Evolutionary conservation across 1,140 invertebrate genomes (phyloP), one percentile per base, ranked within the genome.

Genomic region (Paraescarpia echinospica): DNA sequence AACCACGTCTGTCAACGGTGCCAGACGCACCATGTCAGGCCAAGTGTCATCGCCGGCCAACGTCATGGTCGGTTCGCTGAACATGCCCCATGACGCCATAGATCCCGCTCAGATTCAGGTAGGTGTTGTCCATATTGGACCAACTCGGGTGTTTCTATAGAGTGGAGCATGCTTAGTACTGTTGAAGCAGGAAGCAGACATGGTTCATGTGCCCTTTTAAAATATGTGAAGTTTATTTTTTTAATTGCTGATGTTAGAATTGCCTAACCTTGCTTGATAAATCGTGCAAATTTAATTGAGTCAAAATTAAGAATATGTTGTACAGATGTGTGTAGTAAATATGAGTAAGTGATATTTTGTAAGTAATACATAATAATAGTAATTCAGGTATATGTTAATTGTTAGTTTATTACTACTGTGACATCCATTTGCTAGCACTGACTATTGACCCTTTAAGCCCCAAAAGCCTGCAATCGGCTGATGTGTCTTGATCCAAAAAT

Each of bases 51-150:
- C 31, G n/a, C n/a, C 41, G 0, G 95, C 94, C 93, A 96, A 95
- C 93, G 95, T 95, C 91, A 92, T 96, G 35, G 94, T 96, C 31
- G 96, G 96, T 5, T 96, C 96, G 22, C 95, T 96, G 91, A 94
- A 95, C 34, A 93, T 96, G 27, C 96, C 96, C 6, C 94, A 96
- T 88, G 95, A 96, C 93, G 92, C 95, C 35, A 93, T 95, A 35
- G 95, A 96, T 93, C 94, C 96, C 33, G 94, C 94, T 90, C 94
- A 95, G 92, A 94, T 96, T 90, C 96, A 96, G 94, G 95, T 96
- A 93, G 93, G 33, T 51, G 33, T 48, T 33, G 18, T 92, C 9
- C 27, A 27, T 12, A 18, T 27, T 77, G 59, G 8, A 77, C 2
- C 8, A 14, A 18, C 59, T 14, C 0, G 0, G 22, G 22, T 27